These are phyloP conservation scores for Drosophila sp. DNA, from an alignment of 1,140 invertebrate species.

Conservation along the genomic window DNA sequence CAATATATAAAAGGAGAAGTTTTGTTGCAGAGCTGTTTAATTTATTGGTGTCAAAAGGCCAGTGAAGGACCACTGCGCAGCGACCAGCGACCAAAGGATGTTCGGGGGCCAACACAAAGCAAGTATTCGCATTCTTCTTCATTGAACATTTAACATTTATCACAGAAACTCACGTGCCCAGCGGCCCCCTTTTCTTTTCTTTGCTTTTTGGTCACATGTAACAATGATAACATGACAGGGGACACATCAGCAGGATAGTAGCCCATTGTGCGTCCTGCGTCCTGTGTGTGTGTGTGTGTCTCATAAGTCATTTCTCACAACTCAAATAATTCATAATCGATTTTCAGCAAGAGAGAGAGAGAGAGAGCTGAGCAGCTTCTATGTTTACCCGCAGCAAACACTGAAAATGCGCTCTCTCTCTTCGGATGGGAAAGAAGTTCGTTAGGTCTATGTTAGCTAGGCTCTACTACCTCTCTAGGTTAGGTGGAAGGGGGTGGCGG, in stretches of 20 bases:
- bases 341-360: constrained; percentile 41
- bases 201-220: constrained; percentile 29
- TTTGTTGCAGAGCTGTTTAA: constrained; percentile 33
- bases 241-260: constrained; percentile 21
- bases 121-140: constrained; percentile 5
- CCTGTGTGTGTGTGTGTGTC: constrained; percentile 55
- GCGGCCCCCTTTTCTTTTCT: not conserved
- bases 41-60: constrained; percentile 68
- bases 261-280: constrained; percentile 47
- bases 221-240: constrained; percentile 60
- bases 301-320: constrained; percentile 80
- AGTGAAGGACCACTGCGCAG: constrained; percentile 33
- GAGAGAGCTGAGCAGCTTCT: not conserved
- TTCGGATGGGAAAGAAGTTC: constrained; percentile 52
- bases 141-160: constrained; percentile 42
- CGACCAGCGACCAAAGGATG: constrained; percentile 17
- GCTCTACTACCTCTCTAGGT: not conserved
- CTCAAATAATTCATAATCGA: constrained; percentile 83
- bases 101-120: constrained; percentile 6
- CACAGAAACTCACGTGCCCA: constrained; percentile 12
- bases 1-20: constrained; percentile 25
- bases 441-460: constrained; percentile 42
- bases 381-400: constrained; percentile 38
- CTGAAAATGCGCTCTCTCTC: constrained; percentile 8
- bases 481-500: not conserved